Conservation (phyloP, 35 echinoderm and acorn worm genomes). For the Lytechinus variegatus region DNA sequence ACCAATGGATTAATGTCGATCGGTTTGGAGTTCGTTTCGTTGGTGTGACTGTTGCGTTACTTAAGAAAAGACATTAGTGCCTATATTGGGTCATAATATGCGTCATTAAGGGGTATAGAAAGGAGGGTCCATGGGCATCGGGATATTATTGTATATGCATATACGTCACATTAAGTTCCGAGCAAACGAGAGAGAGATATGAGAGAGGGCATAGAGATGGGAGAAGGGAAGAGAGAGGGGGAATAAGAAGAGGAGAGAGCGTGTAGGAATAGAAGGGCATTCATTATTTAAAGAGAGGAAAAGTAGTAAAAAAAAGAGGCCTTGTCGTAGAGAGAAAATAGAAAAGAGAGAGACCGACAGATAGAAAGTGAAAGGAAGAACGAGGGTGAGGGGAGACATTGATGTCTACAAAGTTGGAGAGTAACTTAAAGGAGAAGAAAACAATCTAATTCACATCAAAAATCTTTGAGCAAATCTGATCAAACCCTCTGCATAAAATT, state of each 20-base stretch:
- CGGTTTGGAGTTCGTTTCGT: too few species aligned
- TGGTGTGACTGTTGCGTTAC: neutral
- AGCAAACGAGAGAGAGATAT: too few species aligned
- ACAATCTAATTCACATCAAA: neutral
- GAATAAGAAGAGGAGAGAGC: too few species aligned
- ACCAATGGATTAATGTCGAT: too few species aligned
- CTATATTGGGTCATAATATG: neutral
- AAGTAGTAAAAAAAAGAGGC: too few species aligned
- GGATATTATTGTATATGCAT: neutral
- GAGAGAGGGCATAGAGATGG: too few species aligned
- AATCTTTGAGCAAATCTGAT: neutral
- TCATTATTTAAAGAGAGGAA: too few species aligned
- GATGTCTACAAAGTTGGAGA: neutral
- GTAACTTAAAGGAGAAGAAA: too few species aligned
- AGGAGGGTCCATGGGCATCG: neutral
- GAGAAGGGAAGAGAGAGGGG: too few species aligned
- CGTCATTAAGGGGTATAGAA: neutral
- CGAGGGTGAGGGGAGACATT: neutral
- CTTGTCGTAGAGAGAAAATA: too few species aligned
- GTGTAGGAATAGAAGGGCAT: too few species aligned
- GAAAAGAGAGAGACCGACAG: too few species aligned
- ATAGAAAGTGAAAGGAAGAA: neutral
- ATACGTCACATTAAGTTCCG: neutral
- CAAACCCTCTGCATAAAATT: neutral
- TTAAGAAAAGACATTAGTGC: neutral